Conservation (phyloP, 1,140 invertebrate genomes). For the Zaprionus capensis region DNA sequence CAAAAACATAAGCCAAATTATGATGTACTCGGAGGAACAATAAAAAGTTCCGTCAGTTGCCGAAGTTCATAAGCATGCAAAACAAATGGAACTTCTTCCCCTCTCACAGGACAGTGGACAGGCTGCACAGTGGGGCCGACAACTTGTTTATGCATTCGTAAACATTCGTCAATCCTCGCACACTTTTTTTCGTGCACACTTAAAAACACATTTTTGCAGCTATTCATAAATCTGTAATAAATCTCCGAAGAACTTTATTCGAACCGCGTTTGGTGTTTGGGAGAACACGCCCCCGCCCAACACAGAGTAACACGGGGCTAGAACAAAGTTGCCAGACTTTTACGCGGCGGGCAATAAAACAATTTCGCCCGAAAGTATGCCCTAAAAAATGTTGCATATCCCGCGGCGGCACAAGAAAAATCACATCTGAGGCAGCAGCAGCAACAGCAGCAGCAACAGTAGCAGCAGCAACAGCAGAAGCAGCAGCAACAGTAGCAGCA, state of each 20-base stretch:
- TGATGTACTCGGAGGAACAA: slow-evolving; percentile 26
- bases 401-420: slow-evolving; percentile 36
- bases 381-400: slow-evolving; percentile 52
- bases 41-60: slow-evolving; percentile 23
- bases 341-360: slow-evolving; percentile 53
- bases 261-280: background rate
- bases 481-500: background rate
- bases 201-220: slow-evolving; percentile 11
- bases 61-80: slow-evolving; percentile 10
- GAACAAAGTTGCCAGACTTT: slow-evolving; percentile 35
- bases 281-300: too few relatives aligned
- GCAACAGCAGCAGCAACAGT: background rate
- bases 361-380: slow-evolving; percentile 38
- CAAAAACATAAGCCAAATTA: slow-evolving; percentile 34
- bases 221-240: slow-evolving; percentile 14
- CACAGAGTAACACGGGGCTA: background rate
- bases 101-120: slow-evolving; percentile 2
- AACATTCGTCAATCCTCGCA: background rate
- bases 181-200: background rate
- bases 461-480: background rate
- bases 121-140: background rate
- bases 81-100: slow-evolving; percentile 1
- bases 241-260: slow-evolving; percentile 12
- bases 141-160: background rate
- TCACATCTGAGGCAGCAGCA: slow-evolving; percentile 26